Conservation (phyloP, 2,888 invertebrate species). For the Drosophila helvetica region DNA sequence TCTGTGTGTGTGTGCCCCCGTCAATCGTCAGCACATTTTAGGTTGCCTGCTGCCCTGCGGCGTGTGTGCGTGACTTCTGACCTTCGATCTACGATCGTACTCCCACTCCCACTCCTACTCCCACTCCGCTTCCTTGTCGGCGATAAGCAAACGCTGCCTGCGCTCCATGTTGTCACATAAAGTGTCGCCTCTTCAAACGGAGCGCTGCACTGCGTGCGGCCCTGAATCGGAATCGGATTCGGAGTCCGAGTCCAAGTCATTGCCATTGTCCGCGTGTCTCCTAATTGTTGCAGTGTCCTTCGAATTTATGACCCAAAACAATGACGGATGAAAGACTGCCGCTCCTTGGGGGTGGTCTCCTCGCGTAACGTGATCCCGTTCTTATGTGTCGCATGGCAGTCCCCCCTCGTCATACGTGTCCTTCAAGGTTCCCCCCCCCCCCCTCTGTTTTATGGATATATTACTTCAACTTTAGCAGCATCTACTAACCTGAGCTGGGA, state of each 20-base stretch:
- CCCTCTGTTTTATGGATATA: neutral
- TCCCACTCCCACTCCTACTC: conserved; percentile 8
- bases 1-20: conserved; percentile 40
- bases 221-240: conserved; percentile 29
- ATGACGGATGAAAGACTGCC: conserved; percentile 34
- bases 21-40: conserved; percentile 72
- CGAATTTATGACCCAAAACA: conserved; percentile 64
- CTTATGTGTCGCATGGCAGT: neutral
- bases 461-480: too few species aligned
- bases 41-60: conserved; percentile 29
- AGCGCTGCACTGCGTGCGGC: conserved; percentile 67
- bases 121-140: conserved; percentile 18
- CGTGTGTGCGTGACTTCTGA: conserved; percentile 61
- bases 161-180: conserved; percentile 75
- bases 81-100: conserved; percentile 47
- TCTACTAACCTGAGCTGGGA: conserved; percentile 92
- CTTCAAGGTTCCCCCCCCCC: too few species aligned
- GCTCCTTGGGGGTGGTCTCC: conserved; percentile 44
- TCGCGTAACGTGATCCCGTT: conserved; percentile 8
- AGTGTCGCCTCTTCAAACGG: conserved; percentile 70
- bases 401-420: too few species aligned
- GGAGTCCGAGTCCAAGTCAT: conserved; percentile 26
- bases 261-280: conserved; percentile 46
- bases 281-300: conserved; percentile 77
- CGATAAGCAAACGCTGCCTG: conserved; percentile 45